These are phyloP conservation scores for Crioceris asparagi DNA, from an alignment of 2,888 invertebrate genomes.

Conservation along the genomic window DNA sequence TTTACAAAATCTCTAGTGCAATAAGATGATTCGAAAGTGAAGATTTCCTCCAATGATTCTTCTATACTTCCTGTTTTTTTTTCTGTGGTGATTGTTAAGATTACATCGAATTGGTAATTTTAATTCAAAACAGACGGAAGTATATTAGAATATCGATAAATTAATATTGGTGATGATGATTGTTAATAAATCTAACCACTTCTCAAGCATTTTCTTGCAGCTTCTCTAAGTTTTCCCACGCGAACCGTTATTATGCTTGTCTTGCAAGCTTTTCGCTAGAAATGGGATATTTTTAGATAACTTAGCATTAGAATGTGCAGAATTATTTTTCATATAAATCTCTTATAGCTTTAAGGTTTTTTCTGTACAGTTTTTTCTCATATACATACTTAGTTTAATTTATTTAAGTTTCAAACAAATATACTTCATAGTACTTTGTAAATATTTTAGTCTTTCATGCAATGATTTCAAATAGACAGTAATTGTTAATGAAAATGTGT, in stretches of 20 bases:
- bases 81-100: too few relatives aligned
- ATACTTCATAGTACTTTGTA: constrained; percentile 20
- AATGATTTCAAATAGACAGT: constrained; percentile 30
- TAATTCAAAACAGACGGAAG: too few relatives aligned
- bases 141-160: too few relatives aligned
- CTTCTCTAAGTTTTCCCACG: too few relatives aligned
- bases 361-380: constrained; percentile 30
- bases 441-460: constrained; percentile 28
- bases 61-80: too few relatives aligned
- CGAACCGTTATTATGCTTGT: too few relatives aligned
- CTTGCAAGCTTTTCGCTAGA: constrained; percentile 25
- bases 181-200: too few relatives aligned
- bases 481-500: too few relatives aligned
- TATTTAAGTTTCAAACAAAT: constrained; percentile 23
- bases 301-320: constrained; percentile 28
- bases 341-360: constrained; percentile 26
- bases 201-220: too few relatives aligned
- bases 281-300: constrained; percentile 21
- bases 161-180: too few relatives aligned
- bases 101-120: too few relatives aligned
- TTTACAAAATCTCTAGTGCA: constrained; percentile 25
- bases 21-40: constrained; percentile 17
- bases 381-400: constrained; percentile 25
- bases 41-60: background rate
- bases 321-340: constrained; percentile 31